Conservation (phyloP, 2,113 vertebrate genomes). For the Cavia aperea region DNA sequence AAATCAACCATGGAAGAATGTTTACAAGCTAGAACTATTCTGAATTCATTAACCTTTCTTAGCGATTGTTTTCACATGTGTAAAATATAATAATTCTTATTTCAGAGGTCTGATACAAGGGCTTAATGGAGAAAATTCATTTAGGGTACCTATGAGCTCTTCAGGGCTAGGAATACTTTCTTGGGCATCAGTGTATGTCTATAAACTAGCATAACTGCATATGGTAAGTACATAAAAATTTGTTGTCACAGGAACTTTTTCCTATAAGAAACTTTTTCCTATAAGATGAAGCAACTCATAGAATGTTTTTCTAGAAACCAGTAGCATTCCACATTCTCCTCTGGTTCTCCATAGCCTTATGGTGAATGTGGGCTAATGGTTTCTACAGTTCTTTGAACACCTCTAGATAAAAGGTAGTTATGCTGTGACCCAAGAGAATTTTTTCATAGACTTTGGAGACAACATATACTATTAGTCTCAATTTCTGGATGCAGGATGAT, state of each 20-base stretch:
- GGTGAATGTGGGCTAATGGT: background rate
- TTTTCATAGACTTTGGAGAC: background rate
- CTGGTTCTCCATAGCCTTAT: background rate
- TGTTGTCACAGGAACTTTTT: background rate
- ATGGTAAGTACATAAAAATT: background rate
- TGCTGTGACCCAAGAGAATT: background rate
- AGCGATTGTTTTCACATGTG: background rate
- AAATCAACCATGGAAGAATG: background rate
- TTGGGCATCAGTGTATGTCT: background rate
- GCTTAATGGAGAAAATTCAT: background rate
- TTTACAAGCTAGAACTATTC: background rate
- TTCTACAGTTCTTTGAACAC: background rate
- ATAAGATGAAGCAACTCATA: background rate
- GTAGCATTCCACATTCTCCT: background rate
- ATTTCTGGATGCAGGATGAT: constrained; percentile 32
- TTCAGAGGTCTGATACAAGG: background rate
- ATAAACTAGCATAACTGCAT: background rate
- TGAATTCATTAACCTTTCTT: constrained; percentile 21
- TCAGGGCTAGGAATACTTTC: background rate
- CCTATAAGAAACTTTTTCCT: background rate
- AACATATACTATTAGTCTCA: background rate
- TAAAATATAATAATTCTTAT: constrained; percentile 2
- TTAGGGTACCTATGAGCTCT: background rate
- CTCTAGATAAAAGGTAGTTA: background rate
- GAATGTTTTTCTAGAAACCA: background rate